Evolutionary conservation across 2,888 invertebrate species (phyloP), one percentile per base, ranked within the genome.

Genomic region (Melieria crassipennis): DNA sequence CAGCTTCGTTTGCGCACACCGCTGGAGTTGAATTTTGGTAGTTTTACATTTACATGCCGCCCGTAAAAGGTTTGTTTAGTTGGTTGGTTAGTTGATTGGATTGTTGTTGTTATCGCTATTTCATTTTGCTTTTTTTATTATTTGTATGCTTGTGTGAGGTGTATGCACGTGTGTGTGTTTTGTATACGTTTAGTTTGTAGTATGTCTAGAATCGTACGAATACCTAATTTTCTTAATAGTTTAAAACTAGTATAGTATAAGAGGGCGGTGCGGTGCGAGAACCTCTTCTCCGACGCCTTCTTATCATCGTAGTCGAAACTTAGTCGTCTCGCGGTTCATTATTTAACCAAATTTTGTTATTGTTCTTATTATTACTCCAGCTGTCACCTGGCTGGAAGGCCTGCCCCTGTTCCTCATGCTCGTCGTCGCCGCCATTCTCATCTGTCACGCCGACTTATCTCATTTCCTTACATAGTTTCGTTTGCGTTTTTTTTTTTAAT

Each of bases 161-260:
- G 47, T 46, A n/a, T 57, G n/a, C 11, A 42, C 48, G 48, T 61
- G 11, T 11, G 10, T 48, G 48, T 47, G 63, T 63, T 30, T 30
- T 30, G 30, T 30, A 30, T 30, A 30, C 30, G 30, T 30, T 30
- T 30, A 30, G 30, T 3, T 30, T 30, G 30, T 30, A 30, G 30
- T 30, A 30, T 30, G 30, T 30, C 30, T 30, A 30, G 30, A 11
- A 70, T 71, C 50, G 66, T 75, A 60, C 50, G 67, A 60, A 60
- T 60, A 50, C 43, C 58, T 66, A 56, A 56, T 57, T 57, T 65
- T 6, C 11, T 30, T 30, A 56, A 56, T 30, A 61, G 61, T 61
- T 61, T 45, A 45, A 11, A 61, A 61, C 46, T 46, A 16, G 46
- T 16, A 10, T 13, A 16, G 58, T 58, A 58, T 10, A 16, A 58